phyloP scores from a whole-genome alignment of 2,113 vertebrate species.

The Hystrix brachyura region DNA sequence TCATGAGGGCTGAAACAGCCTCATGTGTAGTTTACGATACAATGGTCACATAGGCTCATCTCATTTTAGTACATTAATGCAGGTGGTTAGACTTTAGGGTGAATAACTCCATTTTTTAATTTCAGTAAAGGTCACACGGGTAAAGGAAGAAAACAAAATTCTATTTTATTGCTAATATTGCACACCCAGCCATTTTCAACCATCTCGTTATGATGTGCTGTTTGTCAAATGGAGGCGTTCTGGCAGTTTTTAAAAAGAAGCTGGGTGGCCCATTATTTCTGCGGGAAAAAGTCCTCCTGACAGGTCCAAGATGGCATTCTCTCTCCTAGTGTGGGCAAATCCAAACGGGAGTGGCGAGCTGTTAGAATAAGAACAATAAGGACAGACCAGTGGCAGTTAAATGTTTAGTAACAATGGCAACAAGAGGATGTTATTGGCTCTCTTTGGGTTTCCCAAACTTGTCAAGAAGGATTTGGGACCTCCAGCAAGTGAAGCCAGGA shows the following conservation, averaged over 20 bases:
- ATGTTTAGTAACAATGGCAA: neutral
- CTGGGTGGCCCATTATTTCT: neutral
- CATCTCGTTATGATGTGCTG: neutral
- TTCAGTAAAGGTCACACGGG: neutral
- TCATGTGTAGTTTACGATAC: neutral
- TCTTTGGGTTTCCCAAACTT: neutral
- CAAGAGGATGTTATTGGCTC: neutral
- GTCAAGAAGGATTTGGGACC: neutral
- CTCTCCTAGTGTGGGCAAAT: neutral
- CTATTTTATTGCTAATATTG: neutral
- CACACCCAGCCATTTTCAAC: neutral
- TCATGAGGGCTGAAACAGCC: neutral
- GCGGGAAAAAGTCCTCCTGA: neutral
- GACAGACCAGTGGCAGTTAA: neutral
- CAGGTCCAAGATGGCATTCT: neutral
- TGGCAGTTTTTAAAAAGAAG: neutral
- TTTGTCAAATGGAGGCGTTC: neutral
- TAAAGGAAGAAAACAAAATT: conserved; percentile 15
- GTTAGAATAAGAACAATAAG: neutral
- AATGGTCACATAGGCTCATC: neutral
- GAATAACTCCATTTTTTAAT: neutral
- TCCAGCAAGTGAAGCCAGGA: neutral
- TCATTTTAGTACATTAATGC: neutral
- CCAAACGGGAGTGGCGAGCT: neutral
- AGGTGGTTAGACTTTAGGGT: neutral